Conservation (phyloP, 1,140 invertebrate species). For the Alviniconcha marisindica region DNA sequence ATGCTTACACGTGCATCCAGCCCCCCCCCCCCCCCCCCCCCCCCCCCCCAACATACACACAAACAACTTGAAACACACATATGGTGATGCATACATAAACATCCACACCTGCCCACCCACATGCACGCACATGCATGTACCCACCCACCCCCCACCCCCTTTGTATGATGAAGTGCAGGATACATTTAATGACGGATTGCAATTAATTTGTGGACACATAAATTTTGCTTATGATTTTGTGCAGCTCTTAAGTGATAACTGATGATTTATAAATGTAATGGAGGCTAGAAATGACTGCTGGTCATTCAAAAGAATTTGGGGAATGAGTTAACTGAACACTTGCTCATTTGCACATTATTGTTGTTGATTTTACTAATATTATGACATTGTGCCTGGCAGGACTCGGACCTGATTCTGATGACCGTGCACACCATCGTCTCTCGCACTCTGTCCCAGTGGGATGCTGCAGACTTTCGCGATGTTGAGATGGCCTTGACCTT, state of each 20-base stretch:
- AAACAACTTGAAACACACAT: background rate
- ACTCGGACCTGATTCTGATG: conserved; percentile 77
- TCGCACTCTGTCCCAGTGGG: conserved; percentile 77
- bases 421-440: conserved; percentile 76
- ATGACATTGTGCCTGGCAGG: conserved; percentile 60
- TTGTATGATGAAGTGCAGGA: too few relatives aligned
- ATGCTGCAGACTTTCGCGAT: conserved; percentile 76
- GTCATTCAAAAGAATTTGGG: too few relatives aligned
- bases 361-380: background rate
- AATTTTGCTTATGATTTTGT: too few relatives aligned
- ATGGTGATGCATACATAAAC: background rate
- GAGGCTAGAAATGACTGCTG: too few relatives aligned
- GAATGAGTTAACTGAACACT: background rate
- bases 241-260: too few relatives aligned
- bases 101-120: background rate
- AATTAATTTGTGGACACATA: too few relatives aligned
- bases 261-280: too few relatives aligned
- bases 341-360: background rate
- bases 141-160: background rate
- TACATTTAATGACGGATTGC: too few relatives aligned
- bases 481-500: conserved; percentile 79
- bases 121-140: background rate
- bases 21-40: too few relatives aligned
- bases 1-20: too few relatives aligned
- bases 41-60: too few relatives aligned